Conservation (phyloP, 1,140 invertebrate species). For the Drosophila varians region DNA sequence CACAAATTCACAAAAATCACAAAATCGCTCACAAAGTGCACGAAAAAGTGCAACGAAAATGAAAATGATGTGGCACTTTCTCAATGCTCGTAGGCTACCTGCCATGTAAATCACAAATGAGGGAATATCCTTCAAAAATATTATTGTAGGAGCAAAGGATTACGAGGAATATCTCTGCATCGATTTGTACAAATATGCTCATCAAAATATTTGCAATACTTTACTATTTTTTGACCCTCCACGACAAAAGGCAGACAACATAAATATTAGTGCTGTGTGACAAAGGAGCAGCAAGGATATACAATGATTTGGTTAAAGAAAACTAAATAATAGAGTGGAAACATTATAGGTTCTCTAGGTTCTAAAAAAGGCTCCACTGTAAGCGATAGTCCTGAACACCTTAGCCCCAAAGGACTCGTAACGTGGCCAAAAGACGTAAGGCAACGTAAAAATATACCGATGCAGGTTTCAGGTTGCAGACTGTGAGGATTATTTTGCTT, state of each 20-base stretch:
- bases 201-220: conserved; percentile 45
- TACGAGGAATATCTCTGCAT: conserved; percentile 14
- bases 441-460: conserved; percentile 10
- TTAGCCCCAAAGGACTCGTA: neutral
- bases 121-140: conserved; percentile 40
- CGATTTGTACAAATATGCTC: conserved; percentile 42
- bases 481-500: conserved; percentile 19
- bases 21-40: conserved; percentile 46
- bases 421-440: conserved; percentile 16
- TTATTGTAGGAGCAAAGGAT: conserved; percentile 33
- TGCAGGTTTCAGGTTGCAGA: conserved; percentile 16
- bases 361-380: neutral
- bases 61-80: conserved; percentile 47
- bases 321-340: too few species aligned
- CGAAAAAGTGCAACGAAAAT: conserved; percentile 33
- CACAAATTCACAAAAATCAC: conserved; percentile 35
- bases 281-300: too few species aligned
- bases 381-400: neutral
- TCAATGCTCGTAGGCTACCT: conserved; percentile 25
- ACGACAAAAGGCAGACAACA: conserved; percentile 20
- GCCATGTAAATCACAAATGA: conserved; percentile 30
- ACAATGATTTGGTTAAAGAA: too few species aligned
- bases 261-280: too few species aligned
- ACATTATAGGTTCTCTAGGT: too few species aligned
- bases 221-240: neutral